Percentiles rank a stretch among this genome's conserved stretches.
Evolutionary conservation across 2,113 vertebrate species (phyloP).

Genomic region (Lycaon pictus): DNA sequence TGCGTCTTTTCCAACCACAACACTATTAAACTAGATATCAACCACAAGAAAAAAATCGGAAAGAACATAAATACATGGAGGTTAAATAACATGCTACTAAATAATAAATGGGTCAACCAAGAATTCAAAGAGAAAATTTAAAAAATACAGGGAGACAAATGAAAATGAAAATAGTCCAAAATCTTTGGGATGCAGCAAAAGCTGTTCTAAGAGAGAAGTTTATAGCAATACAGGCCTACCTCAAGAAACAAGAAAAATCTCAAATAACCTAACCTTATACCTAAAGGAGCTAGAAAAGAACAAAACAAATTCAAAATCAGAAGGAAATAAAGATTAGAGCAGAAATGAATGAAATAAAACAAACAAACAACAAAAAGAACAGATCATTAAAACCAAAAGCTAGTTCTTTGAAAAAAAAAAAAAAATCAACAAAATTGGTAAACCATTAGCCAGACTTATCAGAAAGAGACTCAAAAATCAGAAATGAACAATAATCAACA

Average conservation of each 20-base stretch:
- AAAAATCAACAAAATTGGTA: neutral
- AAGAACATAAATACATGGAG: neutral
- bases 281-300: neutral
- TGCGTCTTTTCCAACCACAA: neutral
- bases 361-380: neutral
- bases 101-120: neutral
- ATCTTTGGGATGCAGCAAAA: neutral
- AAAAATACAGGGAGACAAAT: neutral
- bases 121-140: neutral
- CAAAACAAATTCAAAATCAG: neutral
- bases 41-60: neutral
- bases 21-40: neutral
- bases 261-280: neutral
- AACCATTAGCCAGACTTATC: neutral
- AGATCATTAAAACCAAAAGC: neutral
- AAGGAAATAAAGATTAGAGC: neutral
- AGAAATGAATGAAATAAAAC: neutral
- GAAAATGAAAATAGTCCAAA: neutral
- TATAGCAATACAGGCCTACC: neutral
- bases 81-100: neutral
- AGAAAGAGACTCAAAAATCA: neutral
- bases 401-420: neutral
- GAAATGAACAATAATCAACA: neutral
- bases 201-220: neutral
- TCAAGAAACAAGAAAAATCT: neutral